A percentile compares a stretch with the other conserved stretches of the same genome.
These are phyloP conservation scores for Opisthograptis luteolata DNA, from an alignment of 2,888 invertebrate species.

Conservation along the genomic window DNA sequence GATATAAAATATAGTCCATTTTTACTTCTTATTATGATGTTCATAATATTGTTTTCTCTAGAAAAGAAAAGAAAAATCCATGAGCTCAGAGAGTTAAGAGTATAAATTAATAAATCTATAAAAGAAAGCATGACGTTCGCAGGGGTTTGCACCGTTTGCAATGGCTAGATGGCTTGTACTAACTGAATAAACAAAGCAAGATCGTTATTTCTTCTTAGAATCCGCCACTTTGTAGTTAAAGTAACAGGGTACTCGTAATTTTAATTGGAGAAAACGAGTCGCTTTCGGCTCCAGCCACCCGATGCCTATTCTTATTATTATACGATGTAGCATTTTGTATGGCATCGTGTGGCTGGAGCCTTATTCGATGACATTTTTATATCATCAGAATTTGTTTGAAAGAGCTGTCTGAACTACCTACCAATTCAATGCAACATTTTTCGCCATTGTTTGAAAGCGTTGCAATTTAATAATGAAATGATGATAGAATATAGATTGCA, in stretches of 20 bases:
- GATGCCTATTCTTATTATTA: no score
- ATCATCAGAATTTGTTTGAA: conserved; percentile 12
- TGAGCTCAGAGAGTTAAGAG: no score
- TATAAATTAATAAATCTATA: conserved; percentile 34
- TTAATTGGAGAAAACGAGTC: conserved; percentile 21
- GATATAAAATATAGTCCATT: no score
- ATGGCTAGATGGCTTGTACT: conserved; percentile 41
- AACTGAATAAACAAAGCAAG: conserved; percentile 46
- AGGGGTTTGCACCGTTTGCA: conserved; percentile 44
- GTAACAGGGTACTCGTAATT: conserved; percentile 22
- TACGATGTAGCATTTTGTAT: no score
- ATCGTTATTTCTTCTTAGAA: conserved; percentile 51
- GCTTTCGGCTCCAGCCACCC: no score
- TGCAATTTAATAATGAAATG: background rate
- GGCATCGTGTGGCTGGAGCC: no score
- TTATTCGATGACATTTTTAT: conserved; percentile 14
- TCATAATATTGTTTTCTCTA: no score
- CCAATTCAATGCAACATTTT: conserved; percentile 8
- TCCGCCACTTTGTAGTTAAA: conserved; percentile 18
- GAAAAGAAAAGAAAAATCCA: no score
- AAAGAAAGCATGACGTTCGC: conserved; percentile 37
- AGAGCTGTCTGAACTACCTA: conserved; percentile 5
- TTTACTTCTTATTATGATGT: no score
- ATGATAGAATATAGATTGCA: background rate
- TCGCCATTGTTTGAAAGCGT: conserved; percentile 7